Percentiles rank a stretch among this genome's conserved stretches.
Conservation (phyloP, 2,113 vertebrate species). For the Hippocampus guttulatus region DNA sequence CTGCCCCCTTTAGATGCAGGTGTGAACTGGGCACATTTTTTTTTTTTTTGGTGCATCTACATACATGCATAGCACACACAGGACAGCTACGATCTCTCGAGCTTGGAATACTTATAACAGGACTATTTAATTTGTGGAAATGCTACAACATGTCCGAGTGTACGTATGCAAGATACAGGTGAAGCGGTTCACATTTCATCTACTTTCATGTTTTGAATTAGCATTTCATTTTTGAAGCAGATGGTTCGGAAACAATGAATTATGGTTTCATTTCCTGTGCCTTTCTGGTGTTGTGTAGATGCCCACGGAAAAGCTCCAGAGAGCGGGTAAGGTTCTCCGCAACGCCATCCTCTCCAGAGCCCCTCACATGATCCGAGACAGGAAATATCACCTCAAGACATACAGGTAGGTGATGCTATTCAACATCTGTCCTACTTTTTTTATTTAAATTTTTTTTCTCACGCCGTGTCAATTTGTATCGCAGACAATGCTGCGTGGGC, state of each 20-base stretch:
- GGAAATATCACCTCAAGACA: constrained; percentile 97
- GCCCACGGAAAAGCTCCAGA: constrained; percentile 93
- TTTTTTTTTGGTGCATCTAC: neutral
- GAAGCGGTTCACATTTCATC: too few species aligned
- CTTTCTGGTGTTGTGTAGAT: constrained; percentile 69
- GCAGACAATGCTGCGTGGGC: constrained; percentile 94
- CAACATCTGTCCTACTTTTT: neutral
- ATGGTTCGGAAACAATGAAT: too few species aligned
- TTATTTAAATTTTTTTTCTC: neutral
- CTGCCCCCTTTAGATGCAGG: constrained; percentile 31
- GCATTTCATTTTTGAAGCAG: too few species aligned
- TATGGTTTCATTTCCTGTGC: neutral
- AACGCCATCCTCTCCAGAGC: constrained; percentile 89
- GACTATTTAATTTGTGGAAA: too few species aligned
- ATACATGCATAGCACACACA: neutral
- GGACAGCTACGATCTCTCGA: neutral
- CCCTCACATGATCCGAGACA: constrained; percentile 97
- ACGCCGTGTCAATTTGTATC: constrained; percentile 10
- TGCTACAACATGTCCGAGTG: too few species aligned
- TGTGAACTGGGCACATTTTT: constrained; percentile 28
- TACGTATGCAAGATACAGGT: too few species aligned
- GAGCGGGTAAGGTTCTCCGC: constrained; percentile 89
- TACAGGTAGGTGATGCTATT: constrained; percentile 86
- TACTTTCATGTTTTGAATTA: too few species aligned
- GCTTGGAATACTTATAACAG: too few species aligned